Base-by-base conservation (phyloP, 2,888 invertebrate genomes). In the Melinaea menophilus region DNA sequence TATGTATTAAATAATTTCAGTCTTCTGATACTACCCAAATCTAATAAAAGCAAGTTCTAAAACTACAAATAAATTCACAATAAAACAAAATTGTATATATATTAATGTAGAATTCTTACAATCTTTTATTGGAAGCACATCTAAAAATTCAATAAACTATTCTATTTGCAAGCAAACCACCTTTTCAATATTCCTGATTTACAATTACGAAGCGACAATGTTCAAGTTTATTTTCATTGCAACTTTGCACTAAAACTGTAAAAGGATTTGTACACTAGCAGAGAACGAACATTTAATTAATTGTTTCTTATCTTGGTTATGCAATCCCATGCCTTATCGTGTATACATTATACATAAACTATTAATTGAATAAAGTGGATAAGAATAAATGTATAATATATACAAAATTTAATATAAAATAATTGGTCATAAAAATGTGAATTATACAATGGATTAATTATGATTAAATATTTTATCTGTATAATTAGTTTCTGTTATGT, bases 171-270 rank as follows among this genome's bases (percentile, higher is more conserved):
- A 33, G 57, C 33, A 61, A 55, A 58, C 59, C 64, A 69, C 66
- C 73, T 71, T 72, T 73, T 72, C 73, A 75, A 77, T 75, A 74
- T 73, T 71, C 72, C 61, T 56, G 62, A 61, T 66, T 62, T 59
- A 45, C 56, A 59, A 60, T 65, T 41, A 61, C 61, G 63, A 69
- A 65, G 62, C 69, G 74, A 78, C 76, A 76, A 68, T 73, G 74
- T 77, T 71, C 68, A 70, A 63, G 57, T 66, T 71, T 70, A 71
- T 69, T 70, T 65, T 66, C 73, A 71, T 74, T 72, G 72, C 77
- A 75, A 79, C 77, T 79, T 77, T 78, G 80, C 82, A 31, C 22
- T 51, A 51, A 31, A 51, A 51, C 11, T 51, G 51, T 51, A 51
- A 51, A 77, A 73, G 63, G 31, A 31, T 5, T 51, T 51, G 22